phyloP scores from a whole-genome alignment of 1,140 invertebrate species.

The Cotesia glomerata region DNA sequence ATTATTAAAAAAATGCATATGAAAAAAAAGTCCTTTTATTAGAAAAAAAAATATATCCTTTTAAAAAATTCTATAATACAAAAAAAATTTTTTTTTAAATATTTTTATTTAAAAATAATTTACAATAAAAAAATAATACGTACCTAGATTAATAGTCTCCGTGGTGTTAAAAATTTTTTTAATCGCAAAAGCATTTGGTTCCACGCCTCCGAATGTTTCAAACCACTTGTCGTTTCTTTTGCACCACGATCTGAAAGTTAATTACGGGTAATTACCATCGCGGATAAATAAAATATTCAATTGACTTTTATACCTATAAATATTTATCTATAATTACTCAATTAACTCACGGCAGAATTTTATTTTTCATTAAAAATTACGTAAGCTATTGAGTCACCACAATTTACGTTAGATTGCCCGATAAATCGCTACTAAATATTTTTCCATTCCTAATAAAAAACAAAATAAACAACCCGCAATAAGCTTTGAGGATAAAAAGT shows the following conservation, averaged over 20 bases:
- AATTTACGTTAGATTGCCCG: too few relatives aligned
- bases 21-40: too few relatives aligned
- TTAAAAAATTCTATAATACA: too few relatives aligned
- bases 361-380: too few relatives aligned
- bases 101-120: not conserved
- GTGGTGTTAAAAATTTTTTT: conserved; percentile 41
- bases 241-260: conserved; percentile 44
- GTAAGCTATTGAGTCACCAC: too few relatives aligned
- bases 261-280: not conserved
- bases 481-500: not conserved
- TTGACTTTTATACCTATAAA: too few relatives aligned
- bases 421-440: too few relatives aligned
- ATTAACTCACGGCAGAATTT: too few relatives aligned
- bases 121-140: conserved; percentile 6
- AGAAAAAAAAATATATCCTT: too few relatives aligned
- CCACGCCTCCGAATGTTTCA: conserved; percentile 39
- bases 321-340: too few relatives aligned
- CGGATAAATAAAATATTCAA: too few relatives aligned
- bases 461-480: not conserved
- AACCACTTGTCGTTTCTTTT: conserved; percentile 47
- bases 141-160: conserved; percentile 48
- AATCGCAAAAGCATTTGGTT: conserved; percentile 34
- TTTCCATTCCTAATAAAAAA: not conserved
- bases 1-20: too few relatives aligned
- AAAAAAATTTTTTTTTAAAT: not conserved